Evolutionary conservation across 92 coral and sea anemone species (phyloP), one percentile per base, ranked within the genome.

Genomic region (Pocillopora meandrina): DNA sequence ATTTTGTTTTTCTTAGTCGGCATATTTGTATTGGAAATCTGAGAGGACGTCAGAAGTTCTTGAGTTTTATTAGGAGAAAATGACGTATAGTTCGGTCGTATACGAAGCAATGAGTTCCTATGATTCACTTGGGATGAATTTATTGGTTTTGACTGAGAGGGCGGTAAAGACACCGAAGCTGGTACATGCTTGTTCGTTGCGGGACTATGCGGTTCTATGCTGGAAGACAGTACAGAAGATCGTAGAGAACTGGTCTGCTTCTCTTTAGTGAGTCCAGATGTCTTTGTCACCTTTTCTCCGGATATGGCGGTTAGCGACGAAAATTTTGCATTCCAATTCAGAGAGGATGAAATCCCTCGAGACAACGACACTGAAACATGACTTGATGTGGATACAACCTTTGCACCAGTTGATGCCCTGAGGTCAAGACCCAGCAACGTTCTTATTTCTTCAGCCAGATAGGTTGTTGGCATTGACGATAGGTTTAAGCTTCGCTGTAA

Each of bases 51-150:
- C 49, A 89, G 78, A 12, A 86, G 76, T 19, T 77, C 61, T 74
- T 89, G 74, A 1, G 89, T 91, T 65, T 23, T 72, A 1, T 75
- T 66, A 65, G 89, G 81, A 13, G 93, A 86, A 70, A 55, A 70
- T 20, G 56, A 34, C 23, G 95, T 86, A 72, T 89, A 89, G 56
- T 70, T 36, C 3, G 35, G 74, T 9, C 42, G 35, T 20, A 14
- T 5, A 33, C 56, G 21, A 34, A 6, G 10, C 13, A 33, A 6
- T 34, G 56, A 15, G 12, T 3, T 55, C 9, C 74, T 36, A 35
- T 12, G 35, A 0, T 70, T 20, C 52, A 36, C 74, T 33, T 70
- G 26, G 7, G 26, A 14, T 13, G n/a, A 58, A 58, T 9, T 26
- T 10, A 26, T 18, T 9, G 36, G 26, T 19, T 34, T 26, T 2